Evolutionary conservation across 2,113 vertebrate species (phyloP).

Genomic region (Chrysemys picta): DNA sequence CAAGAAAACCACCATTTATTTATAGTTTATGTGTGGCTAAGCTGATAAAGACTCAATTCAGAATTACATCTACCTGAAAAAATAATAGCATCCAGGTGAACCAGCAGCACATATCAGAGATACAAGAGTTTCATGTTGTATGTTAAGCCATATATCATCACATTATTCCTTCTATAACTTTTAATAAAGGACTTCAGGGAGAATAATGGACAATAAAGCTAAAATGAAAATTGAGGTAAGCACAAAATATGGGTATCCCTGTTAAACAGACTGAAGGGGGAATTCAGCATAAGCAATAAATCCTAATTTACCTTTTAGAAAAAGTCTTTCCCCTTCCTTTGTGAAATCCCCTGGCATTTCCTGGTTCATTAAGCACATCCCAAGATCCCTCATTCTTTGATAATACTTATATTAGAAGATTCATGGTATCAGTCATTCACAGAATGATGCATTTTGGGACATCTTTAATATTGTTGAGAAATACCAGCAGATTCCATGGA

Average conservation of each 20-base stretch:
- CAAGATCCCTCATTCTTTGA: background rate
- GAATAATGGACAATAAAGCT: background rate
- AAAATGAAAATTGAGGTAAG: background rate
- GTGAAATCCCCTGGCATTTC: background rate
- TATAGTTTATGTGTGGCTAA: background rate
- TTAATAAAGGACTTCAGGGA: background rate
- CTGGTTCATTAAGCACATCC: background rate
- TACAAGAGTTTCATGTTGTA: background rate
- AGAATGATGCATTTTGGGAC: background rate
- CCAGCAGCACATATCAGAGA: background rate
- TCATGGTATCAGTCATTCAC: background rate
- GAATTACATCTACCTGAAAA: background rate
- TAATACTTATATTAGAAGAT: background rate
- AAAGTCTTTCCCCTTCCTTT: background rate
- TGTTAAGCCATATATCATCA: background rate
- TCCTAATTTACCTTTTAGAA: constrained; percentile 8
- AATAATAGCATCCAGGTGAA: background rate
- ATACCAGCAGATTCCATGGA: background rate
- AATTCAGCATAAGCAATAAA: background rate
- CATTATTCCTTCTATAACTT: background rate
- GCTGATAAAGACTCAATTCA: background rate
- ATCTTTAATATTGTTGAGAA: background rate
- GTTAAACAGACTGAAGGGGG: background rate
- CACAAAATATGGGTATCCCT: background rate
- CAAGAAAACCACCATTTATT: background rate